phyloP scores from a whole-genome alignment of 2,797 vertebrate species.

The Pachyuromys duprasi region DNA sequence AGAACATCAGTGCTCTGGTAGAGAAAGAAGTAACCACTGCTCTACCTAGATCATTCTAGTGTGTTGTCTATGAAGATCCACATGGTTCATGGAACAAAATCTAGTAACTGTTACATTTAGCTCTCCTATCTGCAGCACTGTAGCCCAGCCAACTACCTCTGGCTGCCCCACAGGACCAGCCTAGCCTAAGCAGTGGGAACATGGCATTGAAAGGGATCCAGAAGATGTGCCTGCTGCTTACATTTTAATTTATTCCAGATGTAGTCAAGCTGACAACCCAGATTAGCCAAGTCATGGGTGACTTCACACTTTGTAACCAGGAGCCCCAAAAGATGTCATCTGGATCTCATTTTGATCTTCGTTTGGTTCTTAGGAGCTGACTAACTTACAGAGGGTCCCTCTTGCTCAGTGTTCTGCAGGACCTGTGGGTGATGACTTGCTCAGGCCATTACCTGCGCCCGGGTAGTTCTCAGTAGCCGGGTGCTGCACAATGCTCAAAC shows the following conservation, averaged over 20 bases:
- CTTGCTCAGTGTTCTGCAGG: slow-evolving; percentile 93
- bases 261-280: background rate
- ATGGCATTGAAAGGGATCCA: background rate
- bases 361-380: slow-evolving; percentile 88
- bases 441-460: slow-evolving; percentile 77
- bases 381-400: slow-evolving; percentile 93
- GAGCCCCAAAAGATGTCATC: background rate
- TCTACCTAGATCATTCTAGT: background rate
- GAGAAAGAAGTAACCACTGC: background rate
- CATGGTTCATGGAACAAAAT: background rate
- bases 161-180: background rate
- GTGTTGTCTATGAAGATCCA: background rate
- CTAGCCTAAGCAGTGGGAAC: background rate
- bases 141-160: background rate
- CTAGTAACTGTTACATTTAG: background rate
- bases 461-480: background rate
- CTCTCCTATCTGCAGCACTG: background rate
- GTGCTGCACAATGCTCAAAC: background rate
- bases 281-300: background rate
- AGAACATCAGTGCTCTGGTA: background rate
- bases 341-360: background rate
- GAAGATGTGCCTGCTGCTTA: background rate
- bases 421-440: slow-evolving; percentile 92
- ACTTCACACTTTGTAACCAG: background rate
- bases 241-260: background rate